Base-by-base conservation (phyloP, 2,113 vertebrate genomes). In the Paramormyrops kingsleyae region DNA sequence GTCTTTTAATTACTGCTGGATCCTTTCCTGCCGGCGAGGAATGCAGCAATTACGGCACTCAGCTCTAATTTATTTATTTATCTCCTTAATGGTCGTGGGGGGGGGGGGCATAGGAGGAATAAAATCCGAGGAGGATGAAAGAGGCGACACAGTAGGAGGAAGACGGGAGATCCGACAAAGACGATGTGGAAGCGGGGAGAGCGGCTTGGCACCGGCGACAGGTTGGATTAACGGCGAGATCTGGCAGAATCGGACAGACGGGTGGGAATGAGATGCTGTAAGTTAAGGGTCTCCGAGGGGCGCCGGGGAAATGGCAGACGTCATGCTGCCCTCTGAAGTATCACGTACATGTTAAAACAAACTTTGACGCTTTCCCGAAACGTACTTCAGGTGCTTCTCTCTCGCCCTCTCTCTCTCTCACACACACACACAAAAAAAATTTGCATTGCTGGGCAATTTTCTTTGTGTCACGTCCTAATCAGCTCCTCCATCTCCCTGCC, bases 371-470 rank as follows among this genome's bases (percentile, higher is more conserved):
- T 19, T 39, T 13, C n/a, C 13, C 0, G 35, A 7, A 15, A 19
- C 17, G 35, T 31, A 4, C 62, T 13, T 70, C 62, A 70, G 62
- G 9, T 70, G 62, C 35, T 39, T 19, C 74, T 42, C 74, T 17
- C 31, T 15, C 31, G 0, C 15, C 0, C 35, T 31, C 9, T 13
- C n/a, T 52, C 49, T 50, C 46, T 2, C 7, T 9, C 47, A 13
- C 47, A 3, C 83, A 42, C 52, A 66, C 47, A 19, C 24, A 74
- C 52, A 52, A 31, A 53, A 39, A 89, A 91, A 92, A 96, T 96
- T 96, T 96, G 95, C 96, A 96, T 96, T 92, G 95, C 94, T 94
- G 94, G 92, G 94, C 94, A 95, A 94, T 94, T 95, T 95, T 95
- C 94, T 95, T 95, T 95, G 94, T 94, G 93, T 93, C 94, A 92